These are phyloP conservation scores for Camponotus pennsylvanicus DNA, from an alignment of 1,140 invertebrate species.

Conservation along the genomic window DNA sequence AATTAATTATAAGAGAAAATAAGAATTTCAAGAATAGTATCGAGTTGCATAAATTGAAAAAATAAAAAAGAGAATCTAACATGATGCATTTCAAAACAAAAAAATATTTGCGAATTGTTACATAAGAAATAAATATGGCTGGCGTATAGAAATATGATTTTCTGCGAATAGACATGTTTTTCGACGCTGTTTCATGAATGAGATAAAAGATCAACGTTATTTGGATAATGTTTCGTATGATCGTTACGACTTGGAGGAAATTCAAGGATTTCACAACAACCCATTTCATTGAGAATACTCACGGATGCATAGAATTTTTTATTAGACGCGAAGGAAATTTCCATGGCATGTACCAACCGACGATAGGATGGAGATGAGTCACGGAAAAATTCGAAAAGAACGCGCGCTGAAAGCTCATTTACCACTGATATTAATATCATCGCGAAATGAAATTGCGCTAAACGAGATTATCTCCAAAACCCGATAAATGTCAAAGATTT, in stretches of 20 bases:
- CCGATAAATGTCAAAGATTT: slow-evolving; percentile 53
- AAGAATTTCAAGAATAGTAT: background rate
- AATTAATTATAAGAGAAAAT: background rate
- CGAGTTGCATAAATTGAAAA: background rate
- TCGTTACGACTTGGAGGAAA: slow-evolving; percentile 25
- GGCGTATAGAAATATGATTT: background rate
- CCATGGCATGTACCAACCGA: slow-evolving; percentile 55
- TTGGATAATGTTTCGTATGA: slow-evolving; percentile 41
- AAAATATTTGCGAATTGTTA: background rate
- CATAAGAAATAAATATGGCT: background rate
- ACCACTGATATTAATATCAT: slow-evolving; percentile 60
- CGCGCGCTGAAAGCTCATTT: slow-evolving; percentile 24
- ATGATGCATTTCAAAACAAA: background rate
- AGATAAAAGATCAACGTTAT: slow-evolving; percentile 36
- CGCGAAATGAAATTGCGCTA: slow-evolving; percentile 45
- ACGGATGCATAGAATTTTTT: slow-evolving; percentile 70
- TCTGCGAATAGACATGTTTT: background rate
- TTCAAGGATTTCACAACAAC: slow-evolving; percentile 25
- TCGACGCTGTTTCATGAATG: background rate
- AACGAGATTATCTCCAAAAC: slow-evolving; percentile 56
- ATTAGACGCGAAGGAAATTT: slow-evolving; percentile 66
- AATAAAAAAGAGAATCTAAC: background rate
- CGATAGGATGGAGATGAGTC: slow-evolving; percentile 44
- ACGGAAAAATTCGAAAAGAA: slow-evolving; percentile 39
- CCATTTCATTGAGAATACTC: slow-evolving; percentile 60